These are phyloP conservation scores for Tenthredo distinguenda DNA, from an alignment of 2,888 invertebrate species.

Conservation along the genomic window DNA sequence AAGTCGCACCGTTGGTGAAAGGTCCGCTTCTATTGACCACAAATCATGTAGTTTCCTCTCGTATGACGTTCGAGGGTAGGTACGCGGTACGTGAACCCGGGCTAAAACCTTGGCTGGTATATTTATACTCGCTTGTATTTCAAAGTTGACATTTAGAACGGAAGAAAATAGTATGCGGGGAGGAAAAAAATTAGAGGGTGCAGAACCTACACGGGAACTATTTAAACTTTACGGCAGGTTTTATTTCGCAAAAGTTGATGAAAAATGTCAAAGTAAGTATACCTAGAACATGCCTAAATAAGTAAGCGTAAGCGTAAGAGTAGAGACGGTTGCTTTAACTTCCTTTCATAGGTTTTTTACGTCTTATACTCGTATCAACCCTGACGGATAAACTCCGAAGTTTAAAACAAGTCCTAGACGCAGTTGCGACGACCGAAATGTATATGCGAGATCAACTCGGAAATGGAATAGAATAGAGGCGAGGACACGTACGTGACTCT, in stretches of 20 bases:
- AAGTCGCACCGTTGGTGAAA: conserved; percentile 52
- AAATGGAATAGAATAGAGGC: neutral
- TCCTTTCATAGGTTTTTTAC: conserved; percentile 12
- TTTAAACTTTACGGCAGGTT: conserved; percentile 37
- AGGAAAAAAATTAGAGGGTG: neutral
- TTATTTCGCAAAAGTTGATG: conserved; percentile 45
- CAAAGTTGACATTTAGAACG: conserved; percentile 32
- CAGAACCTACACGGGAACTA: conserved; percentile 19
- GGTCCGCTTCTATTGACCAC: conserved; percentile 44
- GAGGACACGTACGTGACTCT: conserved; percentile 44
- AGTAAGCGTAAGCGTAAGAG: neutral
- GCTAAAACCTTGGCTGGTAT: conserved; percentile 10
- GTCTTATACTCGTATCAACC: conserved; percentile 36
- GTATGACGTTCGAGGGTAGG: conserved; percentile 18
- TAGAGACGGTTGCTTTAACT: conserved; percentile 1
- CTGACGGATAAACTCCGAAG: conserved; percentile 34
- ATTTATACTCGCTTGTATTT: conserved; percentile 35
- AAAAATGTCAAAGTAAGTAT: conserved; percentile 1
- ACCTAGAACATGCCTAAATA: neutral
- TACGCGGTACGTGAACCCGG: neutral
- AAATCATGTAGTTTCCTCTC: conserved; percentile 50
- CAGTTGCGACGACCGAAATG: conserved; percentile 34
- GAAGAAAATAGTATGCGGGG: neutral
- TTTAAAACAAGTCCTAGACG: conserved; percentile 24
- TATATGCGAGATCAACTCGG: conserved; percentile 26